Evolutionary conservation across 2,888 invertebrate species (phyloP), one percentile per base, ranked within the genome.

Genomic region (Chesias legatella): DNA sequence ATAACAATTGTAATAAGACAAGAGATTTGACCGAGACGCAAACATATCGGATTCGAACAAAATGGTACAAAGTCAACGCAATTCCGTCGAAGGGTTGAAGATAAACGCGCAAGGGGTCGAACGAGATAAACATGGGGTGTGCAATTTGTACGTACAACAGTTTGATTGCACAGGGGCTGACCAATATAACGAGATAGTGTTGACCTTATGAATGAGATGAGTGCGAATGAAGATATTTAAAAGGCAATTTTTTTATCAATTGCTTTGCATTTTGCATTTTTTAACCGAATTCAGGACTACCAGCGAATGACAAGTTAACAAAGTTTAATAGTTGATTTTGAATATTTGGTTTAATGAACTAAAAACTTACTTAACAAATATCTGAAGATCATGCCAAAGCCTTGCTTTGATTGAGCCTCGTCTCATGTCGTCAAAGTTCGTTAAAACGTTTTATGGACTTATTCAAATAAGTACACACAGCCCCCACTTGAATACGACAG

Each of bases 101-200:
- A 83, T 79, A 84, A 82, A 83, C 75, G 68, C 60, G 64, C 65
- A 65, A 73, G 79, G 82, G 80, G 74, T 65, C 63, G 73, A 60
- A 71, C 65, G 63, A 79, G 82, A 79, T 82, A 84, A 83, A 86
- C 83, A 86, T 76, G 72, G 80, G 81, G 74, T 64, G 79, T 71
- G 73, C 85, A 84, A 86, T 88, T 86, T 86, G 86, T 86, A 78
- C 71, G 86, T 86, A 78, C 71, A 63, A 65, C 76, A 72, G 73
- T 67, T 78, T 76, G 80, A 84, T 81, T 79, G 80, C 70, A 70
- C 76, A 78, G 63, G 38, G 42, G 36, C 44, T 43, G 53, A 51
- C 52, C 48, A 36, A 41, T 38, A 38, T 33, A 37, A 43, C 44
- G 43, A 32, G 39, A 33, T 42, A 32, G 32, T 51, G 47, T 54